Percentiles rank a stretch among this genome's conserved stretches.
These are phyloP conservation scores for Petaurus breviceps DNA, from an alignment of 2,113 vertebrate genomes.

Conservation along the genomic window DNA sequence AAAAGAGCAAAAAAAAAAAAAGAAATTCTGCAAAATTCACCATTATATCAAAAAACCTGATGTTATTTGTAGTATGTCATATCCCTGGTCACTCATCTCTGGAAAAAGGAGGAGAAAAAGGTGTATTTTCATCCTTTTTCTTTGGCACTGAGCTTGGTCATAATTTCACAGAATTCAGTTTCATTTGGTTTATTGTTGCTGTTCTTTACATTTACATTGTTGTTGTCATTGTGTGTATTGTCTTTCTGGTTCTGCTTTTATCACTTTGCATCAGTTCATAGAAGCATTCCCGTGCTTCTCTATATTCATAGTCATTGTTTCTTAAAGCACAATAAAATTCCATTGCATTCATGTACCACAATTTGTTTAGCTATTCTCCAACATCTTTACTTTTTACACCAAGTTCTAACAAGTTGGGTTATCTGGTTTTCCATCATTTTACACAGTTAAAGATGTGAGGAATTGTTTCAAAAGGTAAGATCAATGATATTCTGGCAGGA, in stretches of 20 bases:
- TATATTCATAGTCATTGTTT: neutral
- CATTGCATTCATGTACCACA: neutral
- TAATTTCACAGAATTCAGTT: neutral
- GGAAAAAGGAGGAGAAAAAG: neutral
- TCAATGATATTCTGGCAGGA: too few species aligned
- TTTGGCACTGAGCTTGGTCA: neutral
- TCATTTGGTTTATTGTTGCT: neutral
- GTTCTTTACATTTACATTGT: neutral
- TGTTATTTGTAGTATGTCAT: neutral
- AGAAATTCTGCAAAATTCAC: neutral
- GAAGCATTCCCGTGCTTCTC: neutral
- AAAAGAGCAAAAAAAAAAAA: neutral
- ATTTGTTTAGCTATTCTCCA: neutral
- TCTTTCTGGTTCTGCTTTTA: neutral
- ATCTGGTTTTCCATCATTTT: constrained; percentile 10
- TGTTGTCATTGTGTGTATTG: neutral
- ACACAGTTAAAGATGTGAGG: neutral
- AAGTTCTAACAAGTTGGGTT: constrained; percentile 18
- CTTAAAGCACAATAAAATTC: neutral
- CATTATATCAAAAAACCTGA: neutral
- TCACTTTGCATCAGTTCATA: neutral
- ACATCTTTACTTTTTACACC: constrained; percentile 14
- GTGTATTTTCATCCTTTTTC: neutral
- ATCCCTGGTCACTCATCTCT: neutral
- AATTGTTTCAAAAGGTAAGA: neutral